phyloP scores from a whole-genome alignment of 1,140 invertebrate species.

The Hylaeus volcanicus region DNA sequence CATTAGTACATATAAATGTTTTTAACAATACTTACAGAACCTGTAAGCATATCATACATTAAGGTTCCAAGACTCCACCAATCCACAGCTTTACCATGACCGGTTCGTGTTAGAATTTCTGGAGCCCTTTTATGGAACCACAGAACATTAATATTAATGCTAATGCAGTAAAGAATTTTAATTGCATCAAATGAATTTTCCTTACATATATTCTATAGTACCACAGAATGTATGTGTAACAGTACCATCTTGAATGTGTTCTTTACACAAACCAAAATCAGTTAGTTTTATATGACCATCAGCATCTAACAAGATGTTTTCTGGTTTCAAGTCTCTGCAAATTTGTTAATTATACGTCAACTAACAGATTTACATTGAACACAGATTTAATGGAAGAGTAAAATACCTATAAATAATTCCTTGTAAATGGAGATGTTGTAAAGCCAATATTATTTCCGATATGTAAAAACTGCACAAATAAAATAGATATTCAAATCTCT shows the following conservation, averaged over 20 bases:
- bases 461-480: slow-evolving; percentile 95
- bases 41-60: slow-evolving; percentile 99
- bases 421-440: slow-evolving; percentile 97
- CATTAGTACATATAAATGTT: neutral
- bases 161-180: slow-evolving; percentile 9
- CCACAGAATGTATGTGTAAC: slow-evolving; percentile 99
- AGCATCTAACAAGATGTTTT: slow-evolving; percentile 97
- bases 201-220: slow-evolving; percentile 99
- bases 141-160: slow-evolving; percentile 13
- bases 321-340: slow-evolving; percentile 97
- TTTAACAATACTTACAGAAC: slow-evolving; percentile 86
- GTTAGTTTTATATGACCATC: slow-evolving; percentile 99
- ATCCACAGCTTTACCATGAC: slow-evolving; percentile 99
- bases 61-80: slow-evolving; percentile 99
- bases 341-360: slow-evolving; percentile 9
- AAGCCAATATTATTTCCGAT: slow-evolving; percentile 97
- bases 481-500: slow-evolving; percentile 17
- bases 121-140: slow-evolving; percentile 88
- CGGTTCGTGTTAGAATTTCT: slow-evolving; percentile 96
- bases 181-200: slow-evolving; percentile 8
- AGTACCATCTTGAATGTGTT: slow-evolving; percentile 96
- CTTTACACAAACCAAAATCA: slow-evolving; percentile 99
- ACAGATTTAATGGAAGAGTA: neutral
- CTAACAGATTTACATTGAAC: neutral
- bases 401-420: slow-evolving; percentile 94